Base-by-base conservation (phyloP, 2,113 vertebrate genomes). In the Vulpes ferrilata region DNA sequence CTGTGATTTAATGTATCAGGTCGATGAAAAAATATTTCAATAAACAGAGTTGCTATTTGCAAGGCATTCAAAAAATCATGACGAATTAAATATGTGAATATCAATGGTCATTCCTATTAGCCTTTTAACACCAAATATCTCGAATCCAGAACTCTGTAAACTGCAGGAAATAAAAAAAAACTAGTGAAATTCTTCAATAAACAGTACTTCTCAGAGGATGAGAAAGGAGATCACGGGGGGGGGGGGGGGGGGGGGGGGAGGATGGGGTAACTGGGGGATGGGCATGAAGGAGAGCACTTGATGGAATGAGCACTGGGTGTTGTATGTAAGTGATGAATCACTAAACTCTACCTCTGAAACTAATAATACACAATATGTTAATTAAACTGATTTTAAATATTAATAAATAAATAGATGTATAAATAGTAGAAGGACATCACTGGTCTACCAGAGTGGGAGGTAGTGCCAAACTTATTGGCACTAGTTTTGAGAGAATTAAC, bases 51-150 rank as follows among this genome's bases (percentile, higher is more conserved):
- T 98, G 71, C 59, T 90, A 60, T 90, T 53, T 67, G 12, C 15
- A 90, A 67, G 30, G 5, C 48, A 25, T 95, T 86, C 10, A 65
- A 88, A 90, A 96, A 73, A 90, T 89, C 17, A 93, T 73, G 38
- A 80, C 20, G n/a, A 96, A 22, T 64, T 60, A 80, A 92, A 92
- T 80, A 80, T 85, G 62, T 96, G 71, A 80, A 85, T 87, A 83
- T 83, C 60, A 85, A 1, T 20, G 38, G 7, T 65, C 17, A 91
- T 76, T 95, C 93, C 74, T 87, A 48, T 53, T 95, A 60, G 74
- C 7, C 19, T 84, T 30, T 80, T 80, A 88, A 65, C 22, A 16
- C 32, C 65, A 80, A 38, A 83, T 71, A 80, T 82, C 5, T 60
- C n/a, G 90, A 92, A 64, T 94, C 13, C 82, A 76, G 7, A 83